Evolutionary conservation across 1,140 invertebrate genomes (phyloP).

Genomic region (Nasonia longicornis): DNA sequence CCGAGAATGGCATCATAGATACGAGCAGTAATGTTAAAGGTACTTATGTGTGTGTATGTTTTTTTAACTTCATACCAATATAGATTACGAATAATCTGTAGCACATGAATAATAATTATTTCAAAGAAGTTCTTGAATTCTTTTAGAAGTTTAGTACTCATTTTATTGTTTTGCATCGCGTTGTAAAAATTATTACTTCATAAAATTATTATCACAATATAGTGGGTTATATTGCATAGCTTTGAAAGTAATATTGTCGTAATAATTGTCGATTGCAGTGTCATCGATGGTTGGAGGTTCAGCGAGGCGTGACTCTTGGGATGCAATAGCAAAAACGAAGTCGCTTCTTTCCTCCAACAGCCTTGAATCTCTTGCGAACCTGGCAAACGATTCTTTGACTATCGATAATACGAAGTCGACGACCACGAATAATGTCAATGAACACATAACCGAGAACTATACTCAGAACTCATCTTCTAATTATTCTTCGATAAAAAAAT

Average conservation of each 20-base stretch:
- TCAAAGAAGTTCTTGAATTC: too few relatives aligned
- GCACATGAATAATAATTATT: too few relatives aligned
- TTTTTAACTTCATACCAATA: too few relatives aligned
- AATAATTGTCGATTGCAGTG: slow-evolving; percentile 62
- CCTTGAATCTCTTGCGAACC: slow-evolving; percentile 77
- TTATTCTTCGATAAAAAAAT: slow-evolving; percentile 55
- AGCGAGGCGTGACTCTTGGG: slow-evolving; percentile 81
- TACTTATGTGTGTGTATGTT: not conserved
- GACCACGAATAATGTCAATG: slow-evolving; percentile 54
- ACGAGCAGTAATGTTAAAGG: slow-evolving; percentile 76
- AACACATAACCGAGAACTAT: slow-evolving; percentile 54
- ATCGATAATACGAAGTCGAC: slow-evolving; percentile 22
- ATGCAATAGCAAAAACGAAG: slow-evolving; percentile 83
- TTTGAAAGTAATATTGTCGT: not conserved
- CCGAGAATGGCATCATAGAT: slow-evolving; percentile 71
- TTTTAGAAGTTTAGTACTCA: too few relatives aligned
- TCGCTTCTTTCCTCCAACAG: slow-evolving; percentile 77
- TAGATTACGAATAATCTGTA: not conserved
- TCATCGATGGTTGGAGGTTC: slow-evolving; percentile 75
- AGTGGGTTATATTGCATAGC: too few relatives aligned
- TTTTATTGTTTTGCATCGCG: too few relatives aligned
- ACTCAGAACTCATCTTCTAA: slow-evolving; percentile 53
- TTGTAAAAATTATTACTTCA: slow-evolving; percentile 5
- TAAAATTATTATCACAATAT: not conserved
- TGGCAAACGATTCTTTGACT: slow-evolving; percentile 68